Conservation (phyloP, 2,888 invertebrate genomes). For the Brachylomia viminalis region DNA sequence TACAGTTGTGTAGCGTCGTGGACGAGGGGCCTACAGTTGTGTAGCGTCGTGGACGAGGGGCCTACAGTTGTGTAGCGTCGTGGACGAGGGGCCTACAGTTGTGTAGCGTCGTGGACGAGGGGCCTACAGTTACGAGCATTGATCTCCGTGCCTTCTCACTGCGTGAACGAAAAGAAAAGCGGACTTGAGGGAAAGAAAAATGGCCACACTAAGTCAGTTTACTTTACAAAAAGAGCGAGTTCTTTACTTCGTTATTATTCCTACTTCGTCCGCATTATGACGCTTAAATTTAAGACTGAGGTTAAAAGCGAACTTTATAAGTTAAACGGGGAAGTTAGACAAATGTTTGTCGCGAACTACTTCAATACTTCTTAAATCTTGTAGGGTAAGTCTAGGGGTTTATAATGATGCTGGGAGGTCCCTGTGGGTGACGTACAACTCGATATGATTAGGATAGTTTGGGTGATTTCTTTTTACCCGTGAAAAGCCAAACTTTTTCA, state of each 20-base stretch:
- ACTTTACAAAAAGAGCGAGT: conserved; percentile 11
- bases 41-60: too few relatives aligned
- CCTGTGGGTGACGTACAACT: not conserved
- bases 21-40: too few relatives aligned
- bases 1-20: too few relatives aligned
- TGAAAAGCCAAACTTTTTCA: not conserved
- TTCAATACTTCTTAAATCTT: conserved; percentile 29
- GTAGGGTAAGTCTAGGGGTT: not conserved
- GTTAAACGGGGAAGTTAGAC: conserved; percentile 23
- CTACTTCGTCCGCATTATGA: conserved; percentile 8
- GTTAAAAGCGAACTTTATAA: conserved; percentile 21
- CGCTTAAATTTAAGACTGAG: conserved; percentile 7
- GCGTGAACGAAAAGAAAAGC: conserved; percentile 4
- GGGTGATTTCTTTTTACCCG: not conserved
- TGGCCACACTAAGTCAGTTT: not conserved
- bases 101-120: too few relatives aligned
- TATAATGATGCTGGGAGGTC: not conserved
- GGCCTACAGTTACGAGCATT: not conserved
- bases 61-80: too few relatives aligned
- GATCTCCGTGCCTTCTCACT: not conserved
- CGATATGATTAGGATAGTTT: too few relatives aligned
- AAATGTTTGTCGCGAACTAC: conserved; percentile 5
- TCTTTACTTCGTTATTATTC: conserved; percentile 27
- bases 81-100: too few relatives aligned
- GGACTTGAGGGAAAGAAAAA: not conserved